Conservation (phyloP, 2,888 invertebrate species). For the Troglohyphantes excavatus region DNA sequence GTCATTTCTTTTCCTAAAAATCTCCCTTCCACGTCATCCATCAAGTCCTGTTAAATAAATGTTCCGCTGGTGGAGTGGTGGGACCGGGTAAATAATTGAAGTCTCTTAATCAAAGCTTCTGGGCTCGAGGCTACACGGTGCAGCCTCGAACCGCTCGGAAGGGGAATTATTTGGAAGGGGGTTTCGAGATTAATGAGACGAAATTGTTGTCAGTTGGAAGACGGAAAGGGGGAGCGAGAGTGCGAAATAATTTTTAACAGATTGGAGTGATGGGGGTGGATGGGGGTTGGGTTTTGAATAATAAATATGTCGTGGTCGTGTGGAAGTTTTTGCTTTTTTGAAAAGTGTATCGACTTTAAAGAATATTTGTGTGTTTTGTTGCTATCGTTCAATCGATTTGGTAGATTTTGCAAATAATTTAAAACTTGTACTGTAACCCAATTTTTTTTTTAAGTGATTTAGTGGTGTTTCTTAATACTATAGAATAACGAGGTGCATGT, state of each 20-base stretch:
- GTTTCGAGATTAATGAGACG: constrained; percentile 69
- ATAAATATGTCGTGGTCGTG: constrained; percentile 19
- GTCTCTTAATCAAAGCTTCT: constrained; percentile 68
- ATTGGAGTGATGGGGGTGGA: constrained; percentile 14
- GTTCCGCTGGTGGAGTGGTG: background rate
- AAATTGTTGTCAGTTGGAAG: constrained; percentile 67
- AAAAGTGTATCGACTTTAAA: no score
- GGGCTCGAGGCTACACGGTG: background rate
- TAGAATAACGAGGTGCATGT: no score
- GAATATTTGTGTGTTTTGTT: no score
- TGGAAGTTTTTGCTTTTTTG: no score
- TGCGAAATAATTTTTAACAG: constrained; percentile 72
- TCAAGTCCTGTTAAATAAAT: constrained; percentile 67
- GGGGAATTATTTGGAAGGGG: constrained; percentile 65
- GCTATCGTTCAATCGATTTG: no score
- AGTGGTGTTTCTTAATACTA: no score
- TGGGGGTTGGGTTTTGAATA: constrained; percentile 19
- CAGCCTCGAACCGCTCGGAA: constrained; percentile 1
- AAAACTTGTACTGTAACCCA: no score
- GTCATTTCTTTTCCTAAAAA: constrained; percentile 16
- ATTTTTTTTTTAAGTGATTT: no score
- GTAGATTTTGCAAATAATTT: no score
- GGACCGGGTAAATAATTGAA: constrained; percentile 72
- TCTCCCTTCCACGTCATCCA: constrained; percentile 40
- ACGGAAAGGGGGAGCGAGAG: constrained; percentile 21